Conservation (phyloP, 2,888 invertebrate genomes). For the Ichneumoninae sp. region DNA sequence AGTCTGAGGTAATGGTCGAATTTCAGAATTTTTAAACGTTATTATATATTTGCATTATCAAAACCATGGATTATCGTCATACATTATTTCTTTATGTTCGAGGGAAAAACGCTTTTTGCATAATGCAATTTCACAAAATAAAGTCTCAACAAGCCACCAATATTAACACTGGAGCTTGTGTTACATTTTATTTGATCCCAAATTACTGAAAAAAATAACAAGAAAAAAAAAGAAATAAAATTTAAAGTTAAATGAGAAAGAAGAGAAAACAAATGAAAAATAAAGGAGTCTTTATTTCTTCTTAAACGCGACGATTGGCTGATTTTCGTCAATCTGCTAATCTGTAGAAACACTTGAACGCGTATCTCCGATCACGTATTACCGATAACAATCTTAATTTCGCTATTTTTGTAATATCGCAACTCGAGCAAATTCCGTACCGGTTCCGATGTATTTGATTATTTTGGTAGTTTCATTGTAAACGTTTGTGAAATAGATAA, state of each 20-base stretch:
- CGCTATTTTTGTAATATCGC: neutral
- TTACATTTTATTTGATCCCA: no score
- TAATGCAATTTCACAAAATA: neutral
- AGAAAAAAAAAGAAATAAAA: no score
- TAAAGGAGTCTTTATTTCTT: neutral
- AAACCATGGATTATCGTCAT: no score
- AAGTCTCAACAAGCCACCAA: no score
- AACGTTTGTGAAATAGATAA: slow-evolving; percentile 6
- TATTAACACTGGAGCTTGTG: no score
- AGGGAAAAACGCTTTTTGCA: no score
- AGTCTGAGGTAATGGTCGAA: slow-evolving; percentile 78
- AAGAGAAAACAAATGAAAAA: neutral
- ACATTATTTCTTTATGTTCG: no score
- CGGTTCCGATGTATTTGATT: neutral
- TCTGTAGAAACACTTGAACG: neutral
- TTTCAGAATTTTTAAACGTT: neutral
- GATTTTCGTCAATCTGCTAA: neutral
- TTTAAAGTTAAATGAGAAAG: neutral
- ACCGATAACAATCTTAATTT: slow-evolving; percentile 13
- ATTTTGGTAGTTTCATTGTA: neutral
- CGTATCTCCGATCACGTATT: neutral
- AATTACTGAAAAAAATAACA: no score
- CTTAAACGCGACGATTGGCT: neutral
- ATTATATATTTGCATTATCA: neutral
- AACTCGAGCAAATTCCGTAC: neutral